Conservation (phyloP, 2,888 invertebrate genomes). For the Andrena fulva region DNA sequence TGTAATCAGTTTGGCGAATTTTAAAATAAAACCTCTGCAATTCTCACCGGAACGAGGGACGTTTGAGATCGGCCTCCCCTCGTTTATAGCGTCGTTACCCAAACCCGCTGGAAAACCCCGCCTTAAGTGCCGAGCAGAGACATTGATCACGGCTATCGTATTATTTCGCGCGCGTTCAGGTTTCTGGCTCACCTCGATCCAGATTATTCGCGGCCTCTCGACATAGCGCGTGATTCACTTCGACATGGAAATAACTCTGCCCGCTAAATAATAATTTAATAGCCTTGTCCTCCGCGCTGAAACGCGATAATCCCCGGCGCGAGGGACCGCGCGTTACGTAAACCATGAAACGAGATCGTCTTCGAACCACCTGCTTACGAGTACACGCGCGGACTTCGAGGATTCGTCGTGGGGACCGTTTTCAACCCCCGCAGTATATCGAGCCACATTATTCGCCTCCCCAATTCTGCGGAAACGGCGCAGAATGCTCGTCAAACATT, state of each 20-base stretch:
- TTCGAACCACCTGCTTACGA: neutral
- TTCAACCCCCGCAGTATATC: neutral
- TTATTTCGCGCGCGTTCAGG: conserved; percentile 50
- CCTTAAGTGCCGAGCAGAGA: conserved; percentile 17
- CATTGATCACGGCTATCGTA: conserved; percentile 51
- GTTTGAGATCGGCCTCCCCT: neutral
- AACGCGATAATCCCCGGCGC: conserved; percentile 6
- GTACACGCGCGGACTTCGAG: neutral
- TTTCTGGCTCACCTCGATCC: conserved; percentile 63
- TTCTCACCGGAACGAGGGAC: neutral
- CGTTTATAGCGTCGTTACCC: conserved; percentile 1
- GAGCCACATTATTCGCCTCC: neutral
- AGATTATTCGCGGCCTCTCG: conserved; percentile 25
- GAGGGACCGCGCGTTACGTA: conserved; percentile 17
- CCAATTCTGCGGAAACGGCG: neutral
- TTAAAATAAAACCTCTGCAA: neutral
- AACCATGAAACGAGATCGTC: conserved; percentile 10
- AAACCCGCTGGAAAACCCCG: neutral
- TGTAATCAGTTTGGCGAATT: neutral
- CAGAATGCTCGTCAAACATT: neutral
- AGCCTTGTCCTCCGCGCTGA: conserved; percentile 38
- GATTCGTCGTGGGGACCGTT: neutral
- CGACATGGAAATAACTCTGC: conserved; percentile 37
- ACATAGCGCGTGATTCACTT: conserved; percentile 48
- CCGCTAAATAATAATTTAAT: conserved; percentile 47